Evolutionary conservation across 1,140 invertebrate genomes (phyloP).

Genomic region (Mycetomoellerius zeteki): DNA sequence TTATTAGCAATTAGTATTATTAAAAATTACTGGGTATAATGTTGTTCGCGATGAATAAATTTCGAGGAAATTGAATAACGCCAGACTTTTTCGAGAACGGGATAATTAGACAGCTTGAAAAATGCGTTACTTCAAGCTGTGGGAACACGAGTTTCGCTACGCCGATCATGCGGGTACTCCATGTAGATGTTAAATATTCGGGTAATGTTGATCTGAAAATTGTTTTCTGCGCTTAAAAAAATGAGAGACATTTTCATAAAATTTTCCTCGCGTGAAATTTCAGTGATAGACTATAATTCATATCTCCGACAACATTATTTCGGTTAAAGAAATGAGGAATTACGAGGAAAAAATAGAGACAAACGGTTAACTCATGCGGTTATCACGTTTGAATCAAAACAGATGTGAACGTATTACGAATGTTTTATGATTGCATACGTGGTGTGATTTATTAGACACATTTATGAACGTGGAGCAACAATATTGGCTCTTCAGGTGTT

Average conservation of each 20-base stretch:
- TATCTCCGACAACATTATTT: neutral
- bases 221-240: constrained; percentile 4
- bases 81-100: constrained; percentile 59
- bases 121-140: constrained; percentile 67
- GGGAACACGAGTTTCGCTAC: neutral
- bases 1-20: constrained; percentile 55
- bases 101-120: constrained; percentile 78
- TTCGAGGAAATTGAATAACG: constrained; percentile 68
- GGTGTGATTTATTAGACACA: constrained; percentile 46
- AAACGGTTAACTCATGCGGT: constrained; percentile 14
- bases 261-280: neutral
- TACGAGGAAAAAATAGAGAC: neutral
- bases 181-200: neutral
- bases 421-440: neutral
- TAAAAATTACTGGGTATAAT: constrained; percentile 69
- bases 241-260: neutral
- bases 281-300: neutral
- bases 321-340: neutral
- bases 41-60: constrained; percentile 67
- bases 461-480: constrained; percentile 48
- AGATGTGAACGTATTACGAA: constrained; percentile 7
- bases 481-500: constrained; percentile 53
- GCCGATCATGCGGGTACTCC: constrained; percentile 19
- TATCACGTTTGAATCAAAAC: constrained; percentile 38
- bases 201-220: constrained; percentile 18